These are phyloP conservation scores for Hesperia comma DNA, from an alignment of 2,888 invertebrate genomes.

Conservation along the genomic window DNA sequence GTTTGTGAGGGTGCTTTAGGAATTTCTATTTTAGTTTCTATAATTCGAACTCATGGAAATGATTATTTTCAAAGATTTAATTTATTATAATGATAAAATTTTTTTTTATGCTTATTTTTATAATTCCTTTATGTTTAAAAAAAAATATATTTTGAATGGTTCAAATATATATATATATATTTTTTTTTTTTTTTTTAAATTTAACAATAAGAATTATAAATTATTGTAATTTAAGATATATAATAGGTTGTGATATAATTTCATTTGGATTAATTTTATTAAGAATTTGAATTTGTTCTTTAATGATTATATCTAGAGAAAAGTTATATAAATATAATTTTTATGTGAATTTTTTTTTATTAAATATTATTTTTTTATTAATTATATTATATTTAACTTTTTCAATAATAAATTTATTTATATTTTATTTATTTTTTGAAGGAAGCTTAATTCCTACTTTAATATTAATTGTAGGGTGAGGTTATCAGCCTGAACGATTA, in stretches of 20 bases:
- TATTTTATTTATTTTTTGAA: conserved; percentile 90
- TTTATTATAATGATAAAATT: conserved; percentile 84
- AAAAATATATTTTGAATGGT: conserved; percentile 81
- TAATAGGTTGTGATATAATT: conserved; percentile 77
- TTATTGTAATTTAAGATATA: conserved; percentile 70
- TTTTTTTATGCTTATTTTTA: conserved; percentile 74
- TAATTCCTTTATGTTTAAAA: conserved; percentile 79
- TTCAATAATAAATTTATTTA: conserved; percentile 83
- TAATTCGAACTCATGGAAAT: conserved; percentile 86
- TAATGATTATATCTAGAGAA: conserved; percentile 85
- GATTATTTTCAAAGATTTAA: conserved; percentile 86
- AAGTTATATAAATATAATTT: conserved; percentile 70
- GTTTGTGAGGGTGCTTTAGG: conserved; percentile 87
- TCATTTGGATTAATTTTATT: conserved; percentile 83
- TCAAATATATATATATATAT: conserved; percentile 77
- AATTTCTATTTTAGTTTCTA: conserved; percentile 84
- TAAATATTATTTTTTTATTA: conserved; percentile 80
- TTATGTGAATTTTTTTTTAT: conserved; percentile 79
- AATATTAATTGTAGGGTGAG: conserved; percentile 87
- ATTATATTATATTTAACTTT: conserved; percentile 84
- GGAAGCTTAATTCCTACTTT: conserved; percentile 86
- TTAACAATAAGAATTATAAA: conserved; percentile 59
- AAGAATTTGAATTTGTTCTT: conserved; percentile 84
- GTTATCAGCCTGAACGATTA: conserved; percentile 87
- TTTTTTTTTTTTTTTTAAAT: conserved; percentile 78